phyloP scores from a whole-genome alignment of 2,113 vertebrate species.

The Orthonyx spaldingii region DNA sequence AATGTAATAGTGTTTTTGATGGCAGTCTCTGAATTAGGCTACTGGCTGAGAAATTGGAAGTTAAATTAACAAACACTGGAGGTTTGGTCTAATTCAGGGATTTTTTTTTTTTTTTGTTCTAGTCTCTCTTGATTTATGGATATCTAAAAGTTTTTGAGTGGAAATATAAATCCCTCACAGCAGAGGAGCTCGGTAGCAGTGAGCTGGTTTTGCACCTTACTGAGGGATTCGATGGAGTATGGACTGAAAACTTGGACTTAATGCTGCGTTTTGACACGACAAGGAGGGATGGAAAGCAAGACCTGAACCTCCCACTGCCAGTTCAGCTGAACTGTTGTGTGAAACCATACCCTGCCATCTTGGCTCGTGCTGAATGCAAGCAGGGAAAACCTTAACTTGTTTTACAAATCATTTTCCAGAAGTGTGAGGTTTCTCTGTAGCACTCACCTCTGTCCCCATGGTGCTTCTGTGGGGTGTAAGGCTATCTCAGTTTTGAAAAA shows the following conservation, averaged over 20 bases:
- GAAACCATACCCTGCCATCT: background rate
- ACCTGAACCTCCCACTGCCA: background rate
- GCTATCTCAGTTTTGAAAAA: background rate
- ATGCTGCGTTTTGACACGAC: background rate
- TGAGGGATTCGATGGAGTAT: accelerated
- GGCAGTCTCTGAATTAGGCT: slow-evolving; percentile 1
- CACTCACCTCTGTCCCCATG: background rate
- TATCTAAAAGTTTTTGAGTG: background rate
- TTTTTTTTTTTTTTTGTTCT: background rate
- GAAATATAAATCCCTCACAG: background rate
- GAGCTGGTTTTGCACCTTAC: background rate
- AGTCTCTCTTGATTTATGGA: background rate
- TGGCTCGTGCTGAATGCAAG: accelerated
- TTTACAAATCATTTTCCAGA: background rate
- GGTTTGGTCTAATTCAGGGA: background rate
- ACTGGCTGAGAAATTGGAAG: background rate
- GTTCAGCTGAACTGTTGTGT: background rate
- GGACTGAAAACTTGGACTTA: background rate
- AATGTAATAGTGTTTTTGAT: slow-evolving; percentile 21
- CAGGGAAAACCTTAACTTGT: background rate
- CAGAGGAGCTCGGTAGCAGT: background rate
- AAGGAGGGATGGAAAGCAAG: background rate
- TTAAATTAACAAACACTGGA: background rate
- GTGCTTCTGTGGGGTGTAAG: background rate
- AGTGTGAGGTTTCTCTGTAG: background rate